Conservation (phyloP, 2,113 vertebrate species). For the Catagonus wagneri region DNA sequence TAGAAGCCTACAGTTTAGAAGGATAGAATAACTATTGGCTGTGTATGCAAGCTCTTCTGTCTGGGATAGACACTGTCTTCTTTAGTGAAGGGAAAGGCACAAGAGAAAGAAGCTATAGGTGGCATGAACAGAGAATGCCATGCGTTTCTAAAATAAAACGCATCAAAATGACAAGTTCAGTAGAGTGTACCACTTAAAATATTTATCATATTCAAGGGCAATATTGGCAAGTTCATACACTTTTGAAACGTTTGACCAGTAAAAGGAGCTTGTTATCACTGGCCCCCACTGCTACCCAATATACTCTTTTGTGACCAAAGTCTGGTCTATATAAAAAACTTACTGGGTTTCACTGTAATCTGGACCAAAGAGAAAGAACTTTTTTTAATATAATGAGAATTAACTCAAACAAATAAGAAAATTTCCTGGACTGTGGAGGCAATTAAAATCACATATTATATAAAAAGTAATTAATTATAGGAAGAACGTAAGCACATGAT, state of each 20-base stretch:
- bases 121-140: background rate
- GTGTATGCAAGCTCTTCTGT: background rate
- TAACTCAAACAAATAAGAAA: background rate
- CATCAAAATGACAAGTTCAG: background rate
- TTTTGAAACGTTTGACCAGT: background rate
- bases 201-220: background rate
- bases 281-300: rapidly evolving
- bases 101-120: background rate
- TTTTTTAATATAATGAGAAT: background rate
- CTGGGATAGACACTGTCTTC: background rate
- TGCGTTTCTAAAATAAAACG: background rate
- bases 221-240: background rate
- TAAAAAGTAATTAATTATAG: background rate
- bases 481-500: background rate
- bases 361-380: background rate
- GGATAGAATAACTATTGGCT: background rate
- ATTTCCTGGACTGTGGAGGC: background rate
- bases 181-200: background rate
- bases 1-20: background rate
- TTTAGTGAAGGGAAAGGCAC: background rate
- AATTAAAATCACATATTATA: background rate
- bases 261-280: background rate
- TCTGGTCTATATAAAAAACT: background rate
- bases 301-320: background rate
- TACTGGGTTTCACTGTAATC: background rate